Evolutionary conservation across 37 sponge, comb jelly and placozoan species (phyloP), one percentile per base, ranked within the genome.

Genomic region (Tethya wilhelma): DNA sequence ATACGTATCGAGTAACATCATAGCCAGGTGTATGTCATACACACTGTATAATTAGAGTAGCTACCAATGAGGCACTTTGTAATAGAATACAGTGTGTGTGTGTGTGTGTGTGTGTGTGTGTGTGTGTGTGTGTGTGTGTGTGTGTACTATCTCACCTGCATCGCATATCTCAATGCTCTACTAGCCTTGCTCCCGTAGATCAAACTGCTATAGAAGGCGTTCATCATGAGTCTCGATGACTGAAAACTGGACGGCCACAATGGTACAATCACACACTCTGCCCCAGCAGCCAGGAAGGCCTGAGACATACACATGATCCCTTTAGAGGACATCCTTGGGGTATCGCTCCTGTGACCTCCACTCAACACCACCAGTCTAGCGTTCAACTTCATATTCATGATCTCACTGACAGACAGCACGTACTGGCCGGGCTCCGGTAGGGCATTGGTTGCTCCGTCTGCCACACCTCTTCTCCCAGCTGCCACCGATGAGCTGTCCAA

Each of bases 171-270:
- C 44, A 96, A 72, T 5, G 91, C 94, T 55, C 94, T 39, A 31
- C 85, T 87, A 66, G 94, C 69, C 38, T 73, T 65, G 75, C 94
- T 94, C 4, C 97, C 97, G 39, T 82, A 77, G 33, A 75, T 28
- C 28, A 97, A 53, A 34, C 95, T 88, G 80, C 84, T 89, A 79
- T 91, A 97, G 82, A 97, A 91, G 32, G 93, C 92, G 49, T 78
- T 91, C 89, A 97, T 91, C 88, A 97, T 82, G 22, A 91, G 89
- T 11, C 92, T 56, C 0, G 90, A 88, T 19, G 90, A 83, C 44
- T 94, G 86, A 58, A 80, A 77, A 65, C 87, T 68, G 41, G 85
- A 31, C 30, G 97, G 90, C 97, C 97, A 97, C 17, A 94, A 79
- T 29, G 97, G 93, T 7, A 94, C 84, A 20, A 97, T 49, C 2